phyloP scores from a whole-genome alignment of 2,113 vertebrate species.

The Pelecanus crispus region DNA sequence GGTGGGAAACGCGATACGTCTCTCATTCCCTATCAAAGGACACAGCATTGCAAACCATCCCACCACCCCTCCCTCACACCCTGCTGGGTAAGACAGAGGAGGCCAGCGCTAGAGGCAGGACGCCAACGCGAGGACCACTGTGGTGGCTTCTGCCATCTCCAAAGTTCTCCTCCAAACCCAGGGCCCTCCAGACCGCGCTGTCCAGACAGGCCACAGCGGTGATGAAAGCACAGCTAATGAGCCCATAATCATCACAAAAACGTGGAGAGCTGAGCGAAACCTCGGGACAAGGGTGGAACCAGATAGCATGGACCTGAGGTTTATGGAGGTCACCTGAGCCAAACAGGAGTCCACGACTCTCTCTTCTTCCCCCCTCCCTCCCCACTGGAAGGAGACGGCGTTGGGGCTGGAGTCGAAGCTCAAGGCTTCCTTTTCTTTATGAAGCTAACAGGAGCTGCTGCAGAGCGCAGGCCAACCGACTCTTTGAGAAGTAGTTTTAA shows the following conservation, averaged over 20 bases:
- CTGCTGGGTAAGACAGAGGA: not conserved
- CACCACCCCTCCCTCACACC: accelerated
- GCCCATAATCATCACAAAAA: not conserved
- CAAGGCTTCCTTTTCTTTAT: not conserved
- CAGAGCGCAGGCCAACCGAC: not conserved
- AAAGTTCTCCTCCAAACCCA: not conserved
- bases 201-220: accelerated
- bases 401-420: not conserved
- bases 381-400: not conserved
- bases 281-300: not conserved
- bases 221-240: not conserved
- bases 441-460: not conserved
- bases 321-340: not conserved
- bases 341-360: not conserved
- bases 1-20: accelerated
- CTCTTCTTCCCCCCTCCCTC: not conserved
- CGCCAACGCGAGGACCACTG: not conserved
- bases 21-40: not conserved
- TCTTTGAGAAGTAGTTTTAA: not conserved
- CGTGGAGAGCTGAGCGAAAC: not conserved
- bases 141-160: not conserved
- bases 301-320: not conserved
- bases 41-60: not conserved
- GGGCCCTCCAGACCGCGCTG: accelerated
- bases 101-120: not conserved